A percentile compares a stretch with the other conserved stretches of the same genome.
phyloP scores from a whole-genome alignment of 2,113 vertebrate genomes.

The Gallinago paraguaiae region DNA sequence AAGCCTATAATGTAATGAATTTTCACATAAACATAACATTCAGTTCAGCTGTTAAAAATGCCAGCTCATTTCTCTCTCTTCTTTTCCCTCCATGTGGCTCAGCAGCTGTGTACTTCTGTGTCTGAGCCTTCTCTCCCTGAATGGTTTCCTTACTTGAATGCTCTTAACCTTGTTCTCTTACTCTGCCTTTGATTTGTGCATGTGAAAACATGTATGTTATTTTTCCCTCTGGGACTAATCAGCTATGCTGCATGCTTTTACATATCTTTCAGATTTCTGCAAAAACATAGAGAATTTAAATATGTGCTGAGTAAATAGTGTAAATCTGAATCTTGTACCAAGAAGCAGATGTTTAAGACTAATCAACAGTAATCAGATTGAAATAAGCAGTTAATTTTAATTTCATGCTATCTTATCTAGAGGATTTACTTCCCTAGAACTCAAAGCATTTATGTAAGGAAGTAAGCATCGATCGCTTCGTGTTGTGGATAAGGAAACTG shows the following conservation, averaged over 20 bases:
- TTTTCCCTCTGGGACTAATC: background rate
- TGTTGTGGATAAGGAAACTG: background rate
- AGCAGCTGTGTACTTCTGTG: background rate
- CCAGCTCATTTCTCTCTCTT: background rate
- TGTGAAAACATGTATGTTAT: background rate
- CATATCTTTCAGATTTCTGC: background rate
- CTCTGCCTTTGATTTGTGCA: background rate
- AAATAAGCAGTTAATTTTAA: background rate
- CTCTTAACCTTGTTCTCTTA: background rate
- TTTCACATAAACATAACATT: background rate
- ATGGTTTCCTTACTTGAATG: fast-evolving
- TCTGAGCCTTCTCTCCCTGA: background rate
- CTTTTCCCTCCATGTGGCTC: background rate
- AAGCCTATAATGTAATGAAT: background rate
- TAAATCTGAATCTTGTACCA: background rate
- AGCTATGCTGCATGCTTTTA: background rate
- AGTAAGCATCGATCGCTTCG: background rate
- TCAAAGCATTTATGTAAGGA: background rate
- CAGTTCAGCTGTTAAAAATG: background rate
- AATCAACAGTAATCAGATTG: background rate
- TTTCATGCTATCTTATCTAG: background rate
- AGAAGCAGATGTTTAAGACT: background rate
- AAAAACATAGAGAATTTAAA: background rate
- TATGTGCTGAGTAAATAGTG: background rate
- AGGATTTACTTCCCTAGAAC: background rate